These are phyloP conservation scores for Psittacula cyanocephala DNA, from an alignment of 2,113 vertebrate genomes.

Conservation along the genomic window DNA sequence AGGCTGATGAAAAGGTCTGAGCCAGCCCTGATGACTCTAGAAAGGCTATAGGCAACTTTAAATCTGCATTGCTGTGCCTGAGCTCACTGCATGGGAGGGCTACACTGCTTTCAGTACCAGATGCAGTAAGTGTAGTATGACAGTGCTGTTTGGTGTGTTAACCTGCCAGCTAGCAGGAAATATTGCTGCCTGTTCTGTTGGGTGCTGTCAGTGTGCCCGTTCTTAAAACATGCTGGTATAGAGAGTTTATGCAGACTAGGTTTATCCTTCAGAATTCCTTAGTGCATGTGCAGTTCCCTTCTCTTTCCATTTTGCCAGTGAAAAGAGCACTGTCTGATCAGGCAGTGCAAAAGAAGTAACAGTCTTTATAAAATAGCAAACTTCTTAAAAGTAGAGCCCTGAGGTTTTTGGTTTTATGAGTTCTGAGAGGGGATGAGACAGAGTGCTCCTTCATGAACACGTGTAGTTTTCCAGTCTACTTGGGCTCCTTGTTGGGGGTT, in stretches of 20 bases:
- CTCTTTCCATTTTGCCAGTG: not conserved
- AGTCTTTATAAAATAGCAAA: not conserved
- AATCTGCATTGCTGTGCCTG: not conserved
- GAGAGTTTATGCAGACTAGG: not conserved
- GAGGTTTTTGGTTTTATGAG: not conserved
- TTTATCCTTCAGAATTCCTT: not conserved
- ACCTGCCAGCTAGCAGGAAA: not conserved
- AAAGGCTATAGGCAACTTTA: not conserved
- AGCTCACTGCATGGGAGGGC: not conserved
- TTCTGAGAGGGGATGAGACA: not conserved
- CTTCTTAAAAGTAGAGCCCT: not conserved
- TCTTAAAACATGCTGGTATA: not conserved
- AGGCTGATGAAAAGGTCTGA: not conserved
- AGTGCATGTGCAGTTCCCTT: accelerated
- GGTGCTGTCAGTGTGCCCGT: not conserved
- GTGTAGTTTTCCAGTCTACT: not conserved
- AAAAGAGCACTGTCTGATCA: not conserved
- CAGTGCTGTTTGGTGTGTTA: not conserved
- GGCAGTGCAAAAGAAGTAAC: not conserved
- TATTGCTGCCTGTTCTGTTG: not conserved
- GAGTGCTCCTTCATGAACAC: not conserved
- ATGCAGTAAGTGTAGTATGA: not conserved
- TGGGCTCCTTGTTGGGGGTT: not conserved
- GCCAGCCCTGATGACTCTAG: not conserved
- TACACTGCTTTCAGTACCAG: not conserved